Evolutionary conservation across 2,113 vertebrate genomes (phyloP).

Genomic region (Todiramphus chloris): DNA sequence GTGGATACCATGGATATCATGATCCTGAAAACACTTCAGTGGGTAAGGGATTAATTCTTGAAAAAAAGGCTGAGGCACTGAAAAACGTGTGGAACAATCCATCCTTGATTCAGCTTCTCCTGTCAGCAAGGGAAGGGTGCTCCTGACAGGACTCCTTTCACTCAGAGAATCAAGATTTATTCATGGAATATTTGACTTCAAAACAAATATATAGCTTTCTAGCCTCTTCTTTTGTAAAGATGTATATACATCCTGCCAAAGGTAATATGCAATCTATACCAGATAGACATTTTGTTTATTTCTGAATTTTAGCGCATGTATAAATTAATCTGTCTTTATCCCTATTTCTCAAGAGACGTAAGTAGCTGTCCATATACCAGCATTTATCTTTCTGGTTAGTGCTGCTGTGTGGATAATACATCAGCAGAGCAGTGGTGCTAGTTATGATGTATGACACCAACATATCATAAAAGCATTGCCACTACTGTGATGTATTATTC

Average conservation of each 20-base stretch:
- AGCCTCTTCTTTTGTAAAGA: neutral
- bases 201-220: neutral
- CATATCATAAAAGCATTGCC: conserved; percentile 61
- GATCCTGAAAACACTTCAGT: neutral
- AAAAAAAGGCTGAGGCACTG: neutral
- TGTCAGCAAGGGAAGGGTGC: neutral
- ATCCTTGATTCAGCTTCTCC: neutral
- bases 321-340: conserved; percentile 42
- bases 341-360: neutral
- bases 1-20: neutral
- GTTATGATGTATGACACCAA: conserved; percentile 60
- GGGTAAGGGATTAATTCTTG: neutral
- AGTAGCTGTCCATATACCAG: neutral
- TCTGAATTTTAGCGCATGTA: neutral
- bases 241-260: neutral
- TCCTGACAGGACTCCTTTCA: neutral
- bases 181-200: neutral
- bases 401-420: conserved; percentile 47
- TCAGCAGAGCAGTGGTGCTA: conserved; percentile 53
- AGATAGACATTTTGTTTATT: conserved; percentile 14
- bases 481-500: conserved; percentile 64
- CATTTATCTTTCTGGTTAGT: conserved; percentile 61
- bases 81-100: neutral
- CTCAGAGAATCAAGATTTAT: neutral
- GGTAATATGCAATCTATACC: neutral